phyloP scores from a whole-genome alignment of 1,140 invertebrate genomes.

The Tetragnatha versicolor region DNA sequence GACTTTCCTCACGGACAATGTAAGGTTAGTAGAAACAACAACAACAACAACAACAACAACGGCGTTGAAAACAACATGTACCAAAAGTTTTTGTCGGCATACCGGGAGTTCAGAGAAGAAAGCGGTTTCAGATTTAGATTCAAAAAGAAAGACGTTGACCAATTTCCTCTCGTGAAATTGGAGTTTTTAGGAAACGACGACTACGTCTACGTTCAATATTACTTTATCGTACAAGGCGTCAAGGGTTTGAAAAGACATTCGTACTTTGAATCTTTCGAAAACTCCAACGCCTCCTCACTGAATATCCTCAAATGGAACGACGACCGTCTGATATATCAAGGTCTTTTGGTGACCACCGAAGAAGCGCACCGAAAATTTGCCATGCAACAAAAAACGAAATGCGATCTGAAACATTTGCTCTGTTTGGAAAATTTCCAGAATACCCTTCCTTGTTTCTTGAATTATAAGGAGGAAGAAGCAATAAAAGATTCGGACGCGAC shows the following conservation, averaged over 20 bases:
- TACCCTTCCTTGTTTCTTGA: too few relatives aligned
- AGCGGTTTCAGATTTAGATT: neutral
- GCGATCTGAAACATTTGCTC: neutral
- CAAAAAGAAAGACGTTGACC: neutral
- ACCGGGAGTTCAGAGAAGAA: constrained; percentile 21
- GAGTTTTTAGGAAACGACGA: neutral
- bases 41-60: neutral
- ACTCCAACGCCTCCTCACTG: neutral
- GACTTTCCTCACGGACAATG: constrained; percentile 28
- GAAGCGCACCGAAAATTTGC: neutral
- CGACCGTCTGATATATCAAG: neutral
- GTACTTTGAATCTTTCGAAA: neutral
- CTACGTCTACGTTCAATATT: neutral
- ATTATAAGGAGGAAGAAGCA: neutral
- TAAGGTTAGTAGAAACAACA: too few relatives aligned
- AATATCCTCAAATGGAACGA: constrained; percentile 2
- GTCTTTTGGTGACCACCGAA: neutral
- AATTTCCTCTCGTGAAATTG: neutral
- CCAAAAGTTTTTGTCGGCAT: neutral
- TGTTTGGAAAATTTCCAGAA: too few relatives aligned
- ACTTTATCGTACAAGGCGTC: neutral
- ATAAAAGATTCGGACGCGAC: neutral
- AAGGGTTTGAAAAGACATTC: neutral
- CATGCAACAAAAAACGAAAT: neutral
- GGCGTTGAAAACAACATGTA: neutral